These are phyloP conservation scores for Periophthalmus magnuspinnatus DNA, from an alignment of 2,797 vertebrate genomes.

Conservation along the genomic window DNA sequence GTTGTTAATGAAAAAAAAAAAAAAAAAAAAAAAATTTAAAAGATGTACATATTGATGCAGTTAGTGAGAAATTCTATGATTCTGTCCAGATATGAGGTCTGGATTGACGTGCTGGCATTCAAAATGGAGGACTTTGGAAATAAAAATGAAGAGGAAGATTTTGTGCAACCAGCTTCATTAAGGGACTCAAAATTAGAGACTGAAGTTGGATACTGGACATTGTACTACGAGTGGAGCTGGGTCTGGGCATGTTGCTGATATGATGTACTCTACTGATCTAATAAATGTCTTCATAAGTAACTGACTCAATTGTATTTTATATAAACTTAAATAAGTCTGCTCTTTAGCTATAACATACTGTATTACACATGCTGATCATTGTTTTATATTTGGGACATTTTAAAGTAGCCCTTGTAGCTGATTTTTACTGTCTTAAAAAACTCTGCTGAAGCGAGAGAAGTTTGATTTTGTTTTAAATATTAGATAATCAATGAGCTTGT, in stretches of 20 bases:
- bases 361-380: no score
- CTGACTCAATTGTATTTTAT: constrained; percentile 8
- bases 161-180: constrained; percentile 27
- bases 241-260: constrained; percentile 59
- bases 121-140: constrained; percentile 40
- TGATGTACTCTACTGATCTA: constrained; percentile 86
- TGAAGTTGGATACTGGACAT: constrained; percentile 30
- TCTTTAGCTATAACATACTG: no score
- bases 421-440: no score
- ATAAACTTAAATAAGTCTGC: no score
- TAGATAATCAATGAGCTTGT: no score
- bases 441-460: no score
- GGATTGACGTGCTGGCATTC: constrained; percentile 19
- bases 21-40: constrained; percentile 69
- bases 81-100: constrained; percentile 63
- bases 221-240: constrained; percentile 44
- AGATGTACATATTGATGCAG: constrained; percentile 82
- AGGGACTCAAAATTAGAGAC: constrained; percentile 27
- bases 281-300: constrained; percentile 84
- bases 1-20: constrained; percentile 60
- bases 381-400: no score
- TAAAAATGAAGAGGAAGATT: constrained; percentile 31
- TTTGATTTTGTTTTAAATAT: no score
- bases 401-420: no score
- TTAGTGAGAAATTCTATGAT: constrained; percentile 70